Base-by-base conservation (phyloP, 1,140 invertebrate species). In the Calliopsis andreniformis region DNA sequence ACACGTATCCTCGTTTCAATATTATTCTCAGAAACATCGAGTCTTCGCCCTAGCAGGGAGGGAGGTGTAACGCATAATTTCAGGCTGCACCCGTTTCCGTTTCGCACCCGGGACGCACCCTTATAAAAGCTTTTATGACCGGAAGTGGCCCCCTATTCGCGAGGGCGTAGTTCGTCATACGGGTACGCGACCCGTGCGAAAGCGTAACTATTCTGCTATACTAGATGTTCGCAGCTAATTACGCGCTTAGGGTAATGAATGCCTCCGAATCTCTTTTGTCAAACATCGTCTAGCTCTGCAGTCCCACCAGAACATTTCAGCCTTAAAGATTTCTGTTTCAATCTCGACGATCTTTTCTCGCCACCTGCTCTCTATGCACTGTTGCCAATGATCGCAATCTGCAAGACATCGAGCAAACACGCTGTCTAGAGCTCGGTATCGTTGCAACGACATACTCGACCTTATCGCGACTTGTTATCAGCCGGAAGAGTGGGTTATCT, bases 41-140 rank as follows among this genome's bases (percentile, higher is more conserved):
- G 55, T 3, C 43, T 3, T 45, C 20, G 23, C 78, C 80, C 78
- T 51, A 43, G 72, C 77, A 66, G 63, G 35, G 23, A 25, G 12
- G 32, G 53, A 45, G 23, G 35, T 30, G 25, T 47, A 42, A 43
- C 39, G 64, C 68, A 73, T 82, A 78, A 75, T 70, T 55, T 73
- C 73, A 82, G 64, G 76, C 76, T 79, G 80, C 81, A 51, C 76
- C 81, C 76, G 79, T 81, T 83, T 83, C 80, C 81, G 81, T 81
- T 85, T 71, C 71, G 78, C n/a, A n/a, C 45, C 43, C 77, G 79
- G 80, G 58, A 83, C 87, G 82, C 86, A 81, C 82, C 87, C 87
- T 88, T 88, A 84, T 67, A 87, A 84, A 83, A 63, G 71, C 68
- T 66, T 87, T 89, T 88, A 89, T 83, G 86, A 83, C 83, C 87